Conservation (phyloP, 2,888 invertebrate genomes). For the Gortyna flavago region DNA sequence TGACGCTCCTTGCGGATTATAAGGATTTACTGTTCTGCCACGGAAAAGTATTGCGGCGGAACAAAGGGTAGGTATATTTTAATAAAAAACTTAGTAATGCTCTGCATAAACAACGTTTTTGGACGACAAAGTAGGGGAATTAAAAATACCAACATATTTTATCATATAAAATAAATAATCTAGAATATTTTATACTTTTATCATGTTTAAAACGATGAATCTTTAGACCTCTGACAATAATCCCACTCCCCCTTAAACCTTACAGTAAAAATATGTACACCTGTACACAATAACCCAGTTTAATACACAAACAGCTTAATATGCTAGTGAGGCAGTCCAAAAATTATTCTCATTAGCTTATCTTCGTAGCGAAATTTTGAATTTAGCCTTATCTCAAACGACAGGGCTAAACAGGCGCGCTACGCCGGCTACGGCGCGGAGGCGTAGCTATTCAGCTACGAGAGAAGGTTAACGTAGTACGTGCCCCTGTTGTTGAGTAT, state of each 20-base stretch:
- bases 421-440: conserved; percentile 74
- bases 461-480: conserved; percentile 77
- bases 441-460: conserved; percentile 71
- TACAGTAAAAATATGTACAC: conserved; percentile 6
- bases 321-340: conserved; percentile 76
- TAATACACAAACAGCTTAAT: conserved; percentile 67
- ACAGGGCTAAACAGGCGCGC: conserved; percentile 76
- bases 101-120: conserved; percentile 32
- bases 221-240: neutral
- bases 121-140: conserved; percentile 7
- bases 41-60: conserved; percentile 65
- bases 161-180: neutral
- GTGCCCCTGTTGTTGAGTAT: conserved; percentile 73
- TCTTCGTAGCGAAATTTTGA: conserved; percentile 78
- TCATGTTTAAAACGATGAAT: neutral
- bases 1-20: conserved; percentile 73
- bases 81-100: conserved; percentile 52
- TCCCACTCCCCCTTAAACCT: neutral
- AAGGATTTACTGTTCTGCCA: conserved; percentile 72
- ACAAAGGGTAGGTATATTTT: conserved; percentile 58
- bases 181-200: neutral
- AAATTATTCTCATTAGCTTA: conserved; percentile 85
- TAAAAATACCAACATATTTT: conserved; percentile 14
- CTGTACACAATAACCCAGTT: conserved; percentile 29
- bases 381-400: conserved; percentile 81